phyloP scores from a whole-genome alignment of 1,140 invertebrate genomes.

The Listronotus oregonensis region DNA sequence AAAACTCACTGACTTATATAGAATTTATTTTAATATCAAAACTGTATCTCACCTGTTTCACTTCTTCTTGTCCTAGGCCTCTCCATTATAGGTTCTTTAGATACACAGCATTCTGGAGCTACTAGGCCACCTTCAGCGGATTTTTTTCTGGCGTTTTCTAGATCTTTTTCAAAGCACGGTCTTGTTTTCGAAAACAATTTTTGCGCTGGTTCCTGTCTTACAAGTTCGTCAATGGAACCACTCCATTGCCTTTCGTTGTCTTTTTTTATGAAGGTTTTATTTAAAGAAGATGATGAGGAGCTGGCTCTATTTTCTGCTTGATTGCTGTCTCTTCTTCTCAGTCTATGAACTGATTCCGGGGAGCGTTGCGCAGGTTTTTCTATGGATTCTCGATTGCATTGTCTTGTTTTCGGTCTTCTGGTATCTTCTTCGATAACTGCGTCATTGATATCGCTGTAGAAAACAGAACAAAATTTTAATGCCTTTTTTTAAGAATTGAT shows the following conservation, averaged over 20 bases:
- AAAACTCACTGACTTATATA: no score
- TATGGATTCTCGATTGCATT: neutral
- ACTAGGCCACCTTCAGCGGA: no score
- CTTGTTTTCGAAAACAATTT: neutral
- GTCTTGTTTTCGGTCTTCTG: neutral
- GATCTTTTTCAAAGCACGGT: neutral
- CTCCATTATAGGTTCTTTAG: neutral
- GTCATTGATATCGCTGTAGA: neutral
- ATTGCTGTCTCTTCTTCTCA: neutral
- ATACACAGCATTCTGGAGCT: neutral
- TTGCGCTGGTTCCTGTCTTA: neutral
- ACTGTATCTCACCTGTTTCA: conserved; percentile 12
- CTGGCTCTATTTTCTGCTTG: neutral
- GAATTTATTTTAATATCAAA: no score
- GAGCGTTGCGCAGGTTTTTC: neutral
- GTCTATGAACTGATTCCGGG: neutral
- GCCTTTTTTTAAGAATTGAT: no score
- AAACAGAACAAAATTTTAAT: no score
- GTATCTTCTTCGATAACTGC: neutral
- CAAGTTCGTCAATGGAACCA: neutral
- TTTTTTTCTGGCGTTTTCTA: no score
- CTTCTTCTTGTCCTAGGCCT: conserved; percentile 29
- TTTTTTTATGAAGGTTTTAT: neutral
- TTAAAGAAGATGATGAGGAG: neutral
- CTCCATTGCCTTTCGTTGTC: neutral